These are phyloP conservation scores for Drosophila kanekoi DNA, from an alignment of 2,888 invertebrate genomes.

Conservation along the genomic window DNA sequence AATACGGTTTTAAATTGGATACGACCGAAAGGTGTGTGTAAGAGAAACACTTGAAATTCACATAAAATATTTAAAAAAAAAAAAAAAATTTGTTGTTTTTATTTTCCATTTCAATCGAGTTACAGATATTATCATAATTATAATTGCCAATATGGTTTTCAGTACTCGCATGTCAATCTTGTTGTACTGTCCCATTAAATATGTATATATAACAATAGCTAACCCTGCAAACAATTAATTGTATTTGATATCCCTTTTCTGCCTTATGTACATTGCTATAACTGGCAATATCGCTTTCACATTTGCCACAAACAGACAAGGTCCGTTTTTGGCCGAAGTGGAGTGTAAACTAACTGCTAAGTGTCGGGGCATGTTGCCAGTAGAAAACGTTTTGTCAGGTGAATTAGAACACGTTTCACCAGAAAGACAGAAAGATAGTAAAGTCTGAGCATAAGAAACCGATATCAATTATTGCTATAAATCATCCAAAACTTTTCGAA, in stretches of 20 bases:
- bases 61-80: conserved; percentile 17
- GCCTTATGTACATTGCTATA: too few relatives aligned
- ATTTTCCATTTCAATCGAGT: conserved; percentile 15
- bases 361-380: too few relatives aligned
- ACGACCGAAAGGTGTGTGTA: conserved; percentile 16
- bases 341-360: too few relatives aligned
- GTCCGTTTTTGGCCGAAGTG: too few relatives aligned
- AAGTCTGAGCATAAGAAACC: too few relatives aligned
- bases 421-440: too few relatives aligned
- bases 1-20: conserved; percentile 7
- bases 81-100: too few relatives aligned
- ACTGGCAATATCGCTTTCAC: too few relatives aligned
- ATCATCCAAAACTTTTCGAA: neutral
- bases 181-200: neutral
- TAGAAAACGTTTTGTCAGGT: too few relatives aligned
- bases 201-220: neutral
- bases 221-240: neutral
- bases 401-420: too few relatives aligned
- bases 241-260: too few relatives aligned
- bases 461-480: neutral
- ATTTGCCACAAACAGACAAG: too few relatives aligned
- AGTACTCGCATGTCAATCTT: neutral
- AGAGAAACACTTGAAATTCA: conserved; percentile 33
- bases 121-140: neutral
- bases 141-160: conserved; percentile 1